Evolutionary conservation across 2,888 invertebrate species (phyloP).

Genomic region (Polymixis flavicincta): DNA sequence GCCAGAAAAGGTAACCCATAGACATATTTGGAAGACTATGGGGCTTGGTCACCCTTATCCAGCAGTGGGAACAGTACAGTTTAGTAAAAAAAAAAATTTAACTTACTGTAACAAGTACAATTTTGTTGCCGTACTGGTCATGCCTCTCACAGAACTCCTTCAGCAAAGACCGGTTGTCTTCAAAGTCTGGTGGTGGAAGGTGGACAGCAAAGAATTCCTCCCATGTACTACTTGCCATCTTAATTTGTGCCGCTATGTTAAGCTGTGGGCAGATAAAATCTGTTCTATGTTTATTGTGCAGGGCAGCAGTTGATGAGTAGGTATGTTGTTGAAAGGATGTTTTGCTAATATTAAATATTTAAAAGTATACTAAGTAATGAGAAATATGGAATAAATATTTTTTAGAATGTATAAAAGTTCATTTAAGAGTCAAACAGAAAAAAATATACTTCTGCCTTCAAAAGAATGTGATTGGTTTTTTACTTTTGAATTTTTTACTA

Average conservation of each 20-base stretch:
- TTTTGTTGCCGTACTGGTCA: slow-evolving; percentile 92
- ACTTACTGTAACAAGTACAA: slow-evolving; percentile 95
- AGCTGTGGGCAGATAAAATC: slow-evolving; percentile 30
- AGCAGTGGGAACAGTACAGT: neutral
- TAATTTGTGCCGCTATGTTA: slow-evolving; percentile 14
- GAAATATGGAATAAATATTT: too few relatives aligned
- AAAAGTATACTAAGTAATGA: too few relatives aligned
- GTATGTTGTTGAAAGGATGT: too few relatives aligned
- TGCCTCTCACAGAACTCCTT: slow-evolving; percentile 94
- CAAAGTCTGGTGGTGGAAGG: slow-evolving; percentile 94
- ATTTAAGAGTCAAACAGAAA: neutral
- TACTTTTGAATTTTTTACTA: neutral
- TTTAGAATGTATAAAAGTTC: too few relatives aligned
- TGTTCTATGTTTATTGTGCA: neutral
- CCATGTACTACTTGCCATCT: slow-evolving; percentile 91
- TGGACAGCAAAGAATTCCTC: slow-evolving; percentile 96
- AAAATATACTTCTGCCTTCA: neutral
- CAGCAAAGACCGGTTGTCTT: slow-evolving; percentile 93
- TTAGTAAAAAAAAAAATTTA: neutral
- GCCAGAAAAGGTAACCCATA: too few relatives aligned
- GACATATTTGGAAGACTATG: too few relatives aligned
- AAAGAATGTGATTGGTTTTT: neutral
- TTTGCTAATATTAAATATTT: too few relatives aligned
- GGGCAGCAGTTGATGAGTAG: neutral
- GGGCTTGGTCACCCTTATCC: neutral